Evolutionary conservation across 1,140 invertebrate species (phyloP).

Genomic region (Lordiphosa clarofinis): DNA sequence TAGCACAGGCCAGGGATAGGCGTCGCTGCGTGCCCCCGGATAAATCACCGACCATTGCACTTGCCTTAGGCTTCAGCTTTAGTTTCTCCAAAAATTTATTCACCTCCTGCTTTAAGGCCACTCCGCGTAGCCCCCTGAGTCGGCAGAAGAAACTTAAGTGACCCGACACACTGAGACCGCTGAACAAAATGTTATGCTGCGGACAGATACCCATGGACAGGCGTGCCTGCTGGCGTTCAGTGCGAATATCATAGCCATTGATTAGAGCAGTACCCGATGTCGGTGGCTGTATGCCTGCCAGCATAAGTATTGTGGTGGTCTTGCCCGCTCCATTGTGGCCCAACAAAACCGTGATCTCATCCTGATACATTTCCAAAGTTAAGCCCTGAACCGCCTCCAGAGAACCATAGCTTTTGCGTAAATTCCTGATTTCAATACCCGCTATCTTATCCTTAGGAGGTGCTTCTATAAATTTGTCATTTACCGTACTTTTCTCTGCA

Average conservation of each 20-base stretch:
- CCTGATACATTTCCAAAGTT: slow-evolving; percentile 85
- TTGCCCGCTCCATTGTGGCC: slow-evolving; percentile 83
- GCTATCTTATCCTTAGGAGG: slow-evolving; percentile 40
- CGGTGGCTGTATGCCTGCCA: slow-evolving; percentile 85
- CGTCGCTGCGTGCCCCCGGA: slow-evolving; percentile 92
- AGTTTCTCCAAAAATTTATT: slow-evolving; percentile 27
- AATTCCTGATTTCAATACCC: slow-evolving; percentile 39
- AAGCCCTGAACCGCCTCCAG: slow-evolving; percentile 86
- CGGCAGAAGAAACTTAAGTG: slow-evolving; percentile 83
- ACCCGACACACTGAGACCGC: slow-evolving; percentile 91
- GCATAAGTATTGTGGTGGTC: slow-evolving; percentile 83
- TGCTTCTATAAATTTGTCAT: slow-evolving; percentile 20
- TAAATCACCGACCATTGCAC: slow-evolving; percentile 76
- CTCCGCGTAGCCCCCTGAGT: slow-evolving; percentile 25
- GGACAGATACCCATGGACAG: slow-evolving; percentile 88
- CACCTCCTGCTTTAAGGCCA: slow-evolving; percentile 16
- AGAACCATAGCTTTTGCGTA: slow-evolving; percentile 81
- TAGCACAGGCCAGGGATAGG: slow-evolving; percentile 87
- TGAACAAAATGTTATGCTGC: slow-evolving; percentile 95
- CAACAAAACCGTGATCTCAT: slow-evolving; percentile 86
- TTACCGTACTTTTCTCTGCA: neutral
- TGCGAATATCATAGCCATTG: slow-evolving; percentile 84
- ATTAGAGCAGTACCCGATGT: slow-evolving; percentile 84
- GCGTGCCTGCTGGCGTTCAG: slow-evolving; percentile 42
- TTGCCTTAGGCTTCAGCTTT: slow-evolving; percentile 23